These are phyloP conservation scores for Paralvinella palmiformis DNA, from an alignment of 1,140 invertebrate species.

Conservation along the genomic window DNA sequence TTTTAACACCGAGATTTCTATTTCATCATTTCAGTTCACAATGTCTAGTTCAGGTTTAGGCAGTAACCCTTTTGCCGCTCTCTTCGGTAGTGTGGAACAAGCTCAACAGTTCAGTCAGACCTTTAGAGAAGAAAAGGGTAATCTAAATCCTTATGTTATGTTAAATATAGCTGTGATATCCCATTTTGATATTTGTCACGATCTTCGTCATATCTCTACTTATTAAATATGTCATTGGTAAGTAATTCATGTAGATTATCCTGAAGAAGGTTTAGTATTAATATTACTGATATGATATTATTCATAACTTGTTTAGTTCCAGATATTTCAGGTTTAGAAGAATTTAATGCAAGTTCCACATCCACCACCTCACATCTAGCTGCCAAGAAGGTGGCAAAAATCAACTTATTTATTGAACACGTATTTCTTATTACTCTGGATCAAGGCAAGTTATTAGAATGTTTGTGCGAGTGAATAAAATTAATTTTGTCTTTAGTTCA, in stretches of 20 bases:
- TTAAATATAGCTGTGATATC: neutral
- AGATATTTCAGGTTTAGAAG: neutral
- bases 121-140: neutral
- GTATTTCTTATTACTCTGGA: constrained; percentile 65
- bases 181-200: neutral
- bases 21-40: no score
- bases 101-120: constrained; percentile 31
- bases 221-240: neutral
- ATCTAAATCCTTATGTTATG: neutral
- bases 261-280: no score
- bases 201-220: neutral
- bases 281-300: neutral
- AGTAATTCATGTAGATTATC: neutral
- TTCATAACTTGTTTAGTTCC: neutral
- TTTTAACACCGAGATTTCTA: no score
- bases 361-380: neutral
- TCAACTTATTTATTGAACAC: constrained; percentile 54
- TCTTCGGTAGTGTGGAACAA: constrained; percentile 48
- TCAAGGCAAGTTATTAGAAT: constrained; percentile 34
- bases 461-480: neutral
- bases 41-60: constrained; percentile 11
- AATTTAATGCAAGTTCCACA: neutral
- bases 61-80: constrained; percentile 52
- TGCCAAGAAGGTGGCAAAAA: neutral
- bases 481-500: no score